Base-by-base conservation (phyloP, 1,140 invertebrate species). In the Phymastichus coffea region DNA sequence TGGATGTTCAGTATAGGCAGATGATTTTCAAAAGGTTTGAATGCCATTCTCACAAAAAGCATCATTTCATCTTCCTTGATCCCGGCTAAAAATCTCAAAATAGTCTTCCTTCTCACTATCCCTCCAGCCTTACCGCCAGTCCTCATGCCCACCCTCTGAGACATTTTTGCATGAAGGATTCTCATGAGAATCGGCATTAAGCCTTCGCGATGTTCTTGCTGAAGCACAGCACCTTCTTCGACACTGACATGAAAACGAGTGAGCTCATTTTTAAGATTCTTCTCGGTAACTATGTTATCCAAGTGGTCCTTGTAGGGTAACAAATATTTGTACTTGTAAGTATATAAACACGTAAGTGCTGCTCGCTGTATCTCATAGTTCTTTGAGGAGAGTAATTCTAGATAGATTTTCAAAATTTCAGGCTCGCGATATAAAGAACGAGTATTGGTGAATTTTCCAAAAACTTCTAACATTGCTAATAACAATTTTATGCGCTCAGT, bases 131-230 rank as follows among this genome's bases (percentile, higher is more conserved):
- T 92, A 15, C 92, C 91, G 0, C 87, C 84, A 0, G 87, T 86
- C 60, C 86, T 83, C 57, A 83, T 80, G 0, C 86, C 89, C 37
- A 87, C 85, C 70, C 88, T 92, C 20, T 84, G 83, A 25, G 86
- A 82, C 89, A 97, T 94, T 80, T 95, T 95, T 6, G 93, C 91
- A 74, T 93, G 95, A 2, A 96, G 79, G 57, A 97, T 89, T 70
- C 92, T 86, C 74, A 97, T 83, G 8, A 97, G 77, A 44, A 95
- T 82, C 0, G 92, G 90, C 57, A 97, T 85, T 1, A 96, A 73
- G 61, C 87, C 83, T 22, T 81, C 73, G 57, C 94, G 83, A 73
- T 97, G 89, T 43, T 91, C 87, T 1, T 78, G 68, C 43, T 84
- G 80, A n/a, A 95, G 82, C 22, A 82, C 74, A 48, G 87, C 80